phyloP scores from a whole-genome alignment of 1,140 invertebrate species.

The Cecropterus lyciades region DNA sequence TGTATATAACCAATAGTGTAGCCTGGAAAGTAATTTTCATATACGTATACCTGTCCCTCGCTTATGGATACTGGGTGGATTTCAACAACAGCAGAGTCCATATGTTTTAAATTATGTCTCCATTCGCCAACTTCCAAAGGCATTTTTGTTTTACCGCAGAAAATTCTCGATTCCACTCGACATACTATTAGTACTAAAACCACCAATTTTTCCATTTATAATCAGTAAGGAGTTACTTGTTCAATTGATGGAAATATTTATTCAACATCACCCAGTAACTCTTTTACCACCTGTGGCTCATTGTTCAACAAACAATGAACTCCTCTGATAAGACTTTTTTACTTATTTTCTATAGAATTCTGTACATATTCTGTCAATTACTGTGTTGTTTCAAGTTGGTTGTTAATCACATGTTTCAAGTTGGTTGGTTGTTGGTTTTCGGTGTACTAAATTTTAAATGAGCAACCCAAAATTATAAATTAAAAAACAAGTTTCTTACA shows the following conservation, averaged over 20 bases:
- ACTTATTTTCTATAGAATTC: not conserved
- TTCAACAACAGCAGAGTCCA: conserved; percentile 68
- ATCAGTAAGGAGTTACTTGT: too few relatives aligned
- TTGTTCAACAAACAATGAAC: conserved; percentile 34
- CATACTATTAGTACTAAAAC: conserved; percentile 36
- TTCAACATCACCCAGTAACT: conserved; percentile 1
- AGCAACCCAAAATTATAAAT: too few relatives aligned
- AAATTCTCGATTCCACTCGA: conserved; percentile 36
- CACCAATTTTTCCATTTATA: conserved; percentile 44
- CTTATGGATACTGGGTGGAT: conserved; percentile 60
- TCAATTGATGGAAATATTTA: too few relatives aligned
- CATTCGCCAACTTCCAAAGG: conserved; percentile 65
- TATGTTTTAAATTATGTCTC: conserved; percentile 52
- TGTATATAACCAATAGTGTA: conserved; percentile 64
- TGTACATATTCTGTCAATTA: too few relatives aligned
- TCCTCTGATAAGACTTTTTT: conserved; percentile 18
- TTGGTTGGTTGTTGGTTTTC: too few relatives aligned
- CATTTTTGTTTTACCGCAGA: conserved; percentile 59
- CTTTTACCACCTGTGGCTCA: conserved; percentile 18
- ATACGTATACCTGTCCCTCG: conserved; percentile 70
- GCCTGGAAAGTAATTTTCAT: conserved; percentile 68
- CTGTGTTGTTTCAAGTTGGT: too few relatives aligned
- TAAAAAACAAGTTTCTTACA: too few relatives aligned
- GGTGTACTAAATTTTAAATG: too few relatives aligned
- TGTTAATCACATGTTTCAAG: too few relatives aligned